Evolutionary conservation across 2,888 invertebrate species (phyloP), one percentile per base, ranked within the genome.

Genomic region (Pyrrhia umbra): DNA sequence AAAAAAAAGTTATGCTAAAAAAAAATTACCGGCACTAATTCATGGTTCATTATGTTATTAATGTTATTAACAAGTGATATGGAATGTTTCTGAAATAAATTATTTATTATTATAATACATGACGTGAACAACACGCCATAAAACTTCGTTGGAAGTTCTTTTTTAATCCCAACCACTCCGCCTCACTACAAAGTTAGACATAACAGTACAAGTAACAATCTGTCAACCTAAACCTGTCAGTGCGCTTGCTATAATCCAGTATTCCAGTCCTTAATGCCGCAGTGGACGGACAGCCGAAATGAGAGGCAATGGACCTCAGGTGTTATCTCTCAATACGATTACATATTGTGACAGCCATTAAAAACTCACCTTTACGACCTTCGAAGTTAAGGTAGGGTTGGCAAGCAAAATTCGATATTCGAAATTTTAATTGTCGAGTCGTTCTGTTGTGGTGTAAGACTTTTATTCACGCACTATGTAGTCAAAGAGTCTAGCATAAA

Each of bases 331-430:
- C 78, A 75, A 78, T 82, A 77, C 75, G 65, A 78, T 76, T 78
- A 77, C 67, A 81, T 82, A 85, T 82, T 81, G 81, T 81, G 81
- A 77, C 73, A 70, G 73, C 74, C 78, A 80, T 83, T 83, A 84
- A 83, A 82, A 77, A 75, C 80, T 85, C 83, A 85, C 84, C 82
- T 80, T 84, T 83, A 83, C 82, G 85, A 85, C 85, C 84, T 80
- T 25, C 49, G 30, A 54, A 47, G 20, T 79, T 68, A 57, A 51
- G 23, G 45, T 72, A 82, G 76, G 75, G 79, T 42, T 81, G 75
- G 45, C 78, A 76, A 9, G 4, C 0, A 0, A 18, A 6, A 27
- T 34, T 34, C 34, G 13, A n/a, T 5, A 34, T 34, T 34, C 1
- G 13, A 34, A 34, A n/a, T 34, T 34, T 34, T n/a, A n/a, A 34